Evolutionary conservation across 2,888 invertebrate species (phyloP), one percentile per base, ranked within the genome.

Genomic region (Lasioglossum calceatum): DNA sequence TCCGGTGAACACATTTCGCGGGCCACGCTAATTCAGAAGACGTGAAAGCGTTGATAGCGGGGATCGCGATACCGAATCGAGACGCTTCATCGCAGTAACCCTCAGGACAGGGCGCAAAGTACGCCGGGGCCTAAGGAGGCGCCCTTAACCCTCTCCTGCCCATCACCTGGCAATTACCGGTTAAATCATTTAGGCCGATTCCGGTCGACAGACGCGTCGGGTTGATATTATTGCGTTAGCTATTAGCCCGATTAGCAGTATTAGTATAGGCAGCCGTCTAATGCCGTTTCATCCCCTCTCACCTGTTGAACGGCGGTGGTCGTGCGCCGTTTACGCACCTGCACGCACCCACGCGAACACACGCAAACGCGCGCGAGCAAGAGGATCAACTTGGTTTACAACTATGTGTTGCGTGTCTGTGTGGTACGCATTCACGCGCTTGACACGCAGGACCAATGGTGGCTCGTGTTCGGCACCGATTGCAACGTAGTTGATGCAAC

Each of bases 241-340:
- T 91, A 93, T 94, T 93, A 92, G 90, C 87, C 89, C 91, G 92
- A 94, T 94, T 94, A 94, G 89, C 88, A 90, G 92, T 91, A 94
- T 94, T 93, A 93, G 92, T 92, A 92, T 92, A 92, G 93, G 90
- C 91, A 92, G 88, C 88, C 92, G 88, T 94, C 94, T 94, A 93
- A 94, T 93, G 88, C 93, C 92, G n/a, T 89, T 91, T 91, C 92
- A 90, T 93, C 92, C 93, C 92, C 91, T 93, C 91, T 94, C 95
- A 95, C 95, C 95, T 95, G 95, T 95, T 95, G 95, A 94, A 91
- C 93, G 87, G 82, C 86, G 73, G 80, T 79, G 77, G 77, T 44
- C 75, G 88, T 85, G 75, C 61, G 82, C 82, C 85, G 84, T 87
- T 86, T 85, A 89, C 90, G 90, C 91, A 90, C 89, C 89, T 86